Conservation (phyloP, 2,888 invertebrate genomes). For the Agrotis ipsilon region DNA sequence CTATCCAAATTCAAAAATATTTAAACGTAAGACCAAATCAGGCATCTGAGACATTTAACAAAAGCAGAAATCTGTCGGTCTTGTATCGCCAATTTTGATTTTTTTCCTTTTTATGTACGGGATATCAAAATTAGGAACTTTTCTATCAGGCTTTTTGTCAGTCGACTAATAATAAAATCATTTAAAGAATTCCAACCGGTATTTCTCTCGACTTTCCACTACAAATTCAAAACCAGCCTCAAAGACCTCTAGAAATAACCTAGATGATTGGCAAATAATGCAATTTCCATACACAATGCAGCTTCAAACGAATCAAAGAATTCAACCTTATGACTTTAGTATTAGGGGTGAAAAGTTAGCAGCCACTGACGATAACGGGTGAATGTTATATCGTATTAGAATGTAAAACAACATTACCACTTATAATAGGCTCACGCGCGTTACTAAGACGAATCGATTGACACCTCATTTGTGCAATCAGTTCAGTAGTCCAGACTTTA, state of each 20-base stretch:
- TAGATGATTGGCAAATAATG: conserved; percentile 2
- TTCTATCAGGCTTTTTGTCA: neutral
- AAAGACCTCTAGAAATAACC: neutral
- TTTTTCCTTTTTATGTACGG: no score
- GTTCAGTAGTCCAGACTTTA: conserved; percentile 21
- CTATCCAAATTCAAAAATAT: no score
- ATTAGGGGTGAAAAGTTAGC: neutral
- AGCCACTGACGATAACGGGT: no score
- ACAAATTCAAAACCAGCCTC: neutral
- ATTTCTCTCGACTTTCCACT: neutral
- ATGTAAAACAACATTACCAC: conserved; percentile 26
- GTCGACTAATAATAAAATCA: neutral
- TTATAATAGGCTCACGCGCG: conserved; percentile 25
- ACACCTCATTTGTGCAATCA: conserved; percentile 33
- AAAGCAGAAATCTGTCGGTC: no score
- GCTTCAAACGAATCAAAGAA: neutral
- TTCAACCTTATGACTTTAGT: neutral
- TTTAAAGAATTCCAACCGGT: neutral
- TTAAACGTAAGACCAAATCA: no score
- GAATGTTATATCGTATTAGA: conserved; percentile 5
- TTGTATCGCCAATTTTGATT: no score
- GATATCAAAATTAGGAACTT: neutral
- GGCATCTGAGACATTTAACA: no score
- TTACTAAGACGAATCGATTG: conserved; percentile 46
- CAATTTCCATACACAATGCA: conserved; percentile 5